These are phyloP conservation scores for Danaus melanippus DNA, from an alignment of 1,140 invertebrate genomes.

Conservation along the genomic window DNA sequence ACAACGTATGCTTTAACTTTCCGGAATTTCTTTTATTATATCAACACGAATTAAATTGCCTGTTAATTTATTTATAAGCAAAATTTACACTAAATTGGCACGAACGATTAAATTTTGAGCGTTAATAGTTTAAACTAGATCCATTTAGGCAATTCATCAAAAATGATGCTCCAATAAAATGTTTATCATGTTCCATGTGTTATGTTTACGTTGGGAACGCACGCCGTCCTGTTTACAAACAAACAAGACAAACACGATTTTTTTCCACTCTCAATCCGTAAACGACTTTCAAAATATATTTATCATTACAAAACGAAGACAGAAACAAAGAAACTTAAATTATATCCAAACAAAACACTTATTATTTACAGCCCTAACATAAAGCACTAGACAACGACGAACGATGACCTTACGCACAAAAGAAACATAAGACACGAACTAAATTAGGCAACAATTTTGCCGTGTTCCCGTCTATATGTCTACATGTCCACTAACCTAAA, in stretches of 20 bases:
- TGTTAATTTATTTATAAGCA: constrained; percentile 19
- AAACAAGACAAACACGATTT: constrained; percentile 37
- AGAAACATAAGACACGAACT: constrained; percentile 69
- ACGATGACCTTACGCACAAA: constrained; percentile 68
- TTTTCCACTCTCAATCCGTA: constrained; percentile 20
- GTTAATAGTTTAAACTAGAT: constrained; percentile 11
- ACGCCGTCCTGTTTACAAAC: constrained; percentile 65
- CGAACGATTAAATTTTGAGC: constrained; percentile 30
- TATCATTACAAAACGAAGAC: constrained; percentile 1
- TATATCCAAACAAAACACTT: constrained; percentile 18
- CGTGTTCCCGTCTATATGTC: constrained; percentile 71
- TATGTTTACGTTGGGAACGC: constrained; percentile 44
- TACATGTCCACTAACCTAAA: constrained; percentile 73
- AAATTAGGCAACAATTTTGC: constrained; percentile 71
- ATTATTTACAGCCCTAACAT: constrained; percentile 33
- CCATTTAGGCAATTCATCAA: background rate
- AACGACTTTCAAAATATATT: constrained; percentile 7
- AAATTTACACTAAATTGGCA: constrained; percentile 36
- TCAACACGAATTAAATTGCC: too few relatives aligned
- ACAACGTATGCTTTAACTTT: constrained; percentile 24
- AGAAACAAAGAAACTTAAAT: background rate
- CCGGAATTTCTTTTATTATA: constrained; percentile 8
- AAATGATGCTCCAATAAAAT: constrained; percentile 11
- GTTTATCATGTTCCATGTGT: constrained; percentile 18
- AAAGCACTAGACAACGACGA: constrained; percentile 53